Base-by-base conservation (phyloP, 2,797 vertebrate genomes). In the Coregonus ussuriensis region DNA sequence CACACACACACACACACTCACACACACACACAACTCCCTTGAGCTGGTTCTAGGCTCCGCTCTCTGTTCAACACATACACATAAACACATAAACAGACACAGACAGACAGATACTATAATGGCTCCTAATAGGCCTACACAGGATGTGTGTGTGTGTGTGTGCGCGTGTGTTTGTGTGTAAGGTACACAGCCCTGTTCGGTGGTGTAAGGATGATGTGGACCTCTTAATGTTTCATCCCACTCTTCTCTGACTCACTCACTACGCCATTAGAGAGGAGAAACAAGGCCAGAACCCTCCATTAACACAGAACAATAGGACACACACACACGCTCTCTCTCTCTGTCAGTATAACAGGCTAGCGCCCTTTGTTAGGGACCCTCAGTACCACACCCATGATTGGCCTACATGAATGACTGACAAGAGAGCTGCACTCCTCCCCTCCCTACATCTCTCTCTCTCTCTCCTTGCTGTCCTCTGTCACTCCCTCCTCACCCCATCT, bases 61-160 rank as follows among this genome's bases (percentile, higher is more conserved):
- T 47, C 41, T 47, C 41, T 47, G 41, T 47, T 47, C 41, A 47
- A 47, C 41, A 47, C 41, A 47, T 13, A 47, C 68, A 13, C 16
- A 4, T n/a, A 37, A 47, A n/a, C 68, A 63, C 15, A 35, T 21
- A 67, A 33, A 16, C 14, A n/a, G 81, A 52, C 86, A 85, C 86
- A 81, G 21, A 63, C 21, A 21, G 5, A 56, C 54, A 82, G 73
- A 70, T 83, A 89, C 89, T 83, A 85, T 86, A 78, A 74, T 84
- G 33, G 81, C 73, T 80, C 77, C 13, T 72, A 82, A 83, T 80
- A 76, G 82, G 85, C 13, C 6, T 15, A 21, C 59, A 31, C 74
- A 67, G 62, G 56, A 47, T 51, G 3, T 69, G 33, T 37, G 37
- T 71, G 47, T 71, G 47, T 51, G 70, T 72, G 70, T 72, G 70